Percentiles rank a stretch among this genome's conserved stretches.
These are phyloP conservation scores for Melitaea athalia DNA, from an alignment of 2,888 invertebrate species.

Conservation along the genomic window DNA sequence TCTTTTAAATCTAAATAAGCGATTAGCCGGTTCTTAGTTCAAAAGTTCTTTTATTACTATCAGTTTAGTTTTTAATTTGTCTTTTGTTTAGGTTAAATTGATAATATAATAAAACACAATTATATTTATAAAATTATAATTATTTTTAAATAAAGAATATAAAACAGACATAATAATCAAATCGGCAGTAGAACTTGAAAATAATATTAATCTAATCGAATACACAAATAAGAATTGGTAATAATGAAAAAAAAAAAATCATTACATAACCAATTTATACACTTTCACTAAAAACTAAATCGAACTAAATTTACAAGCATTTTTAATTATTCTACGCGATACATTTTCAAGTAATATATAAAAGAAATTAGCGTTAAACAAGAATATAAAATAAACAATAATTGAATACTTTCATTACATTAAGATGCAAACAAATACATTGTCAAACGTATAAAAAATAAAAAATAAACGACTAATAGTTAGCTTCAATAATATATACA, in stretches of 20 bases:
- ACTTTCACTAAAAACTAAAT: slow-evolving; percentile 50
- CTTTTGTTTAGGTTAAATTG: background rate
- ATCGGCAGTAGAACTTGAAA: slow-evolving; percentile 67
- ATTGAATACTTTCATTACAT: too few relatives aligned
- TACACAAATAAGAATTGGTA: slow-evolving; percentile 52
- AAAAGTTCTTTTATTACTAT: too few relatives aligned
- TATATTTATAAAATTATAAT: slow-evolving; percentile 71
- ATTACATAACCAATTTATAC: slow-evolving; percentile 49
- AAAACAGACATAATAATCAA: slow-evolving; percentile 58
- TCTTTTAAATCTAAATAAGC: too few relatives aligned
- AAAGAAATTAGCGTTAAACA: slow-evolving; percentile 4
- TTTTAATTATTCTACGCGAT: slow-evolving; percentile 44
- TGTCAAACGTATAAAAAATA: too few relatives aligned
- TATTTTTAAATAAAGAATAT: slow-evolving; percentile 66
- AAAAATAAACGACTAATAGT: too few relatives aligned
- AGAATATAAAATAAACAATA: background rate
- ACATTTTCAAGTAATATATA: slow-evolving; percentile 9
- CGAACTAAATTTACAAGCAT: slow-evolving; percentile 72
- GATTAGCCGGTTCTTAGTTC: too few relatives aligned
- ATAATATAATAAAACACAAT: background rate
- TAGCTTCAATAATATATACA: too few relatives aligned
- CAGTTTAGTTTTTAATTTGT: too few relatives aligned
- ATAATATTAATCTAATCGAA: slow-evolving; percentile 47
- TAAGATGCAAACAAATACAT: too few relatives aligned
- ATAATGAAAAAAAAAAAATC: slow-evolving; percentile 43